Evolutionary conservation across 2,113 vertebrate genomes (phyloP), one percentile per base, ranked within the genome.

Genomic region (Mirounga angustirostris): DNA sequence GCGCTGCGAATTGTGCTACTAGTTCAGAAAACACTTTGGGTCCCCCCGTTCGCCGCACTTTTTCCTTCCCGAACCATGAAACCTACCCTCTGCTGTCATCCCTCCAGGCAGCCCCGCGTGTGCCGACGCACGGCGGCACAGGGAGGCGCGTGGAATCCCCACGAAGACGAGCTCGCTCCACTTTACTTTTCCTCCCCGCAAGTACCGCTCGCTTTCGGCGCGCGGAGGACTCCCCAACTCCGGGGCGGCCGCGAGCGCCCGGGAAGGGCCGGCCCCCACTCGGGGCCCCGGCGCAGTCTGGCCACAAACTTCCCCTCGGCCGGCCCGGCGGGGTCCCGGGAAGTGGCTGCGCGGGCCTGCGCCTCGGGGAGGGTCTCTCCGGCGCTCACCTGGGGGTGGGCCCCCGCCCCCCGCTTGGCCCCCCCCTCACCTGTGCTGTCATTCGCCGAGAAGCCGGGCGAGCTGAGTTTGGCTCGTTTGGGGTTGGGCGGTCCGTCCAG

Each of bases 401-500:
- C 24, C 76, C 52, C 84, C 54, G 69, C 24, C 40, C 22, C 82
- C 80, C 91, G 80, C 43, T 88, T 24, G 21, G 13, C 5, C 54
- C 91, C 7, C 93, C 93, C 82, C 80, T 99, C 99, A 99, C 99
- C 99, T 99, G 99, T 99, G 98, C 99, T 99, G 98, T 99, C 99
- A 98, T 99, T 99, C 98, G 99, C 99, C 36, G 99, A 99, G 97
- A 99, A 99, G 95, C 99, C 99, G 96, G 99, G 99, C 97, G 99
- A 99, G 99, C 99, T 99, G 82, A 99, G 99, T 99, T 99, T 99
- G 98, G 99, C 99, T 99, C 99, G 98, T 99, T 99, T 99, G 97
- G 99, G 99, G 98, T 99, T 99, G 98, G 99, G 99, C 98, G 99
- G 99, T 99, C 99, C 99, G 97, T 99, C 99, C 99, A 99, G 98